These are phyloP conservation scores for Hippocampus kuda DNA, from an alignment of 2,797 vertebrate genomes.

Conservation along the genomic window DNA sequence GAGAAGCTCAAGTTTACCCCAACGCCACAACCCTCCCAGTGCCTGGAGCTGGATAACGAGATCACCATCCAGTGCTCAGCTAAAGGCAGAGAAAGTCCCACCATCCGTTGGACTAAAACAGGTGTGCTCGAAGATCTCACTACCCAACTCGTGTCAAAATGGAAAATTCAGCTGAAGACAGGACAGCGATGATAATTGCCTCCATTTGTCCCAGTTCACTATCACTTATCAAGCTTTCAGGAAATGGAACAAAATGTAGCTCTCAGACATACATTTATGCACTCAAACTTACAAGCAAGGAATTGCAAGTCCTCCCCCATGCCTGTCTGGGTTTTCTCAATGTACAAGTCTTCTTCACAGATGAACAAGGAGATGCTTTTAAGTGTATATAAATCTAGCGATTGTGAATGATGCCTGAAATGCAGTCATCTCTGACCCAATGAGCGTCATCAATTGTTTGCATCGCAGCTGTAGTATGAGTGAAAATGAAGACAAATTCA, in stretches of 20 bases:
- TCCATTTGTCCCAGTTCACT: not conserved
- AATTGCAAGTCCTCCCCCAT: not conserved
- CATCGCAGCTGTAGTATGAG: not conserved
- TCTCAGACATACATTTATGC: not conserved
- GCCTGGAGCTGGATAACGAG: slow-evolving; percentile 88
- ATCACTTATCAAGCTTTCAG: not conserved
- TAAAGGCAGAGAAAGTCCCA: slow-evolving; percentile 79
- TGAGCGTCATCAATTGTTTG: not conserved
- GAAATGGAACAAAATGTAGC: not conserved
- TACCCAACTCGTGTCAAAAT: not conserved
- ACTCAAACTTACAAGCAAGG: not conserved
- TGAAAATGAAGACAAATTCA: not conserved
- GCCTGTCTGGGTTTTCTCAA: not conserved
- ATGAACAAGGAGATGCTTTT: not conserved
- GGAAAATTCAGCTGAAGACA: not conserved
- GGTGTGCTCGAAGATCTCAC: slow-evolving; percentile 55
- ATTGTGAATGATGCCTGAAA: not conserved
- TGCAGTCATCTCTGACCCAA: not conserved
- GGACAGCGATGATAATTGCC: not conserved
- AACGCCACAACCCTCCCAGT: slow-evolving; percentile 80
- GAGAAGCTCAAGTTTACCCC: slow-evolving; percentile 98
- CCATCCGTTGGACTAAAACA: slow-evolving; percentile 84
- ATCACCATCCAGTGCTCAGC: slow-evolving; percentile 84
- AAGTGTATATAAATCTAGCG: not conserved
- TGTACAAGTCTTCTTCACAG: not conserved